A percentile compares a stretch with the other conserved stretches of the same genome.
phyloP scores from a whole-genome alignment of 2,797 vertebrate species.

The Eospalax fontanierii region DNA sequence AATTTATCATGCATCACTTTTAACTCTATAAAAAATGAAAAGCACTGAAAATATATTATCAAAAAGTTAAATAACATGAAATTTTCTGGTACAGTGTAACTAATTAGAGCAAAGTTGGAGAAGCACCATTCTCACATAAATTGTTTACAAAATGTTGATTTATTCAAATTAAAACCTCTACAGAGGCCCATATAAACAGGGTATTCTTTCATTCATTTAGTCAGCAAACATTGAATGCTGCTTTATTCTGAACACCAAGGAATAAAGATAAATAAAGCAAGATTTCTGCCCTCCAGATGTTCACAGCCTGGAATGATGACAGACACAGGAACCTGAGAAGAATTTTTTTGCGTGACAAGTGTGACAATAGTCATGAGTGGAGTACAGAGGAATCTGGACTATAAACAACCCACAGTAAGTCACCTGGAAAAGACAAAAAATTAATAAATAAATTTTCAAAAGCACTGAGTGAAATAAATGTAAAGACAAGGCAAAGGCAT shows the following conservation, averaged over 20 bases:
- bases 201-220: slow-evolving; percentile 53
- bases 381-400: background rate
- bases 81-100: slow-evolving; percentile 33
- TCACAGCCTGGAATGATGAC: background rate
- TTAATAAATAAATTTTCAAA: background rate
- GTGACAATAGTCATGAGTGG: background rate
- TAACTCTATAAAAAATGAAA: background rate
- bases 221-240: slow-evolving; percentile 51
- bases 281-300: slow-evolving; percentile 62
- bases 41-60: background rate
- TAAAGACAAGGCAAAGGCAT: background rate
- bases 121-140: background rate
- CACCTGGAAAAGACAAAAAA: background rate
- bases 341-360: background rate
- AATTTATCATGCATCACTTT: background rate
- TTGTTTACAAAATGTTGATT: slow-evolving; percentile 66
- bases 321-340: slow-evolving; percentile 44
- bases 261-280: slow-evolving; percentile 61
- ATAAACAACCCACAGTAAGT: background rate
- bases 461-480: background rate
- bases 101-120: background rate
- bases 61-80: slow-evolving; percentile 27
- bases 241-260: slow-evolving; percentile 53
- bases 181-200: slow-evolving; percentile 24
- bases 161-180: slow-evolving; percentile 52